A percentile compares a stretch with the other conserved stretches of the same genome.
Conservation (phyloP, 2,797 vertebrate genomes). For the Artibeus lituratus region DNA sequence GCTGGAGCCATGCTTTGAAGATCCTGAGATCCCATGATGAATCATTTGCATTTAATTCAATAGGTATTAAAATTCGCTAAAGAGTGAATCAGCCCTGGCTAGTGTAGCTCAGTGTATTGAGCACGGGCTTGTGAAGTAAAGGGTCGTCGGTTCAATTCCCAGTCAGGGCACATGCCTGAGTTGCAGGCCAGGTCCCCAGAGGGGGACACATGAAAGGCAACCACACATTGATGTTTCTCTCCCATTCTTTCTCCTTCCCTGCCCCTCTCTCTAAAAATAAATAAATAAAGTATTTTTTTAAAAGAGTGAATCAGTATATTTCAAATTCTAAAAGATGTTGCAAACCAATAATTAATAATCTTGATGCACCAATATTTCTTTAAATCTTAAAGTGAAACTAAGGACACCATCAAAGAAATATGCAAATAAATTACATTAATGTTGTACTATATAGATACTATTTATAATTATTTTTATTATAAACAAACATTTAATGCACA, state of each 20-base stretch:
- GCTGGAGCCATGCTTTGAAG: neutral
- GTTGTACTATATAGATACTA: neutral
- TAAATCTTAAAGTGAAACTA: neutral
- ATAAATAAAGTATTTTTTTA: no score
- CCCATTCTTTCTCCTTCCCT: no score
- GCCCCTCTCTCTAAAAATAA: no score
- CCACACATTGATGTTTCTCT: no score
- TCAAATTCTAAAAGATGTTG: neutral
- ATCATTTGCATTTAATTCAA: neutral
- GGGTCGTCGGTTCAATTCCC: no score
- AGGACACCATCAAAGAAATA: neutral
- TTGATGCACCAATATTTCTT: neutral
- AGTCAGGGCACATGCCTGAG: no score
- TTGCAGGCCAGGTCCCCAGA: no score
- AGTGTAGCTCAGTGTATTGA: no score
- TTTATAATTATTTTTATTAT: neutral
- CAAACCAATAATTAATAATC: neutral
- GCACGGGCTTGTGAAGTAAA: no score
- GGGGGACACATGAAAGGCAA: no score
- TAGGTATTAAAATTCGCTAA: neutral
- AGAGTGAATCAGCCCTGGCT: fast-evolving
- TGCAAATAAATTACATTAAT: neutral
- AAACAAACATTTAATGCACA: neutral
- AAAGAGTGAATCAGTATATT: neutral
- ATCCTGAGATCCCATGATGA: neutral